These are phyloP conservation scores for Zele albiditarsus DNA, from an alignment of 2,888 invertebrate genomes.

Conservation along the genomic window DNA sequence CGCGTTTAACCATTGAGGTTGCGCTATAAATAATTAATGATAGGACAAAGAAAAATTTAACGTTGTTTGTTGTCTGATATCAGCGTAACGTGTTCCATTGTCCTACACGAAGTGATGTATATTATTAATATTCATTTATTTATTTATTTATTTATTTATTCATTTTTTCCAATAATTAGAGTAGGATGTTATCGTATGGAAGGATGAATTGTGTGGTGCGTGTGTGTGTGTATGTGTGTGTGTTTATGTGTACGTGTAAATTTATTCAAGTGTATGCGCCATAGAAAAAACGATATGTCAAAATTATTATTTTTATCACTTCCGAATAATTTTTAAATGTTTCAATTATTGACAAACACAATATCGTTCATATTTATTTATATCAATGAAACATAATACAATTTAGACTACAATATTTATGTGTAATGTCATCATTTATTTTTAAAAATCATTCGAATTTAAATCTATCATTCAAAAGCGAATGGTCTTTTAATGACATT, in stretches of 20 bases:
- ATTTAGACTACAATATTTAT: no score
- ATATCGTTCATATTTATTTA: no score
- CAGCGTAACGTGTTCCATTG: constrained; percentile 30
- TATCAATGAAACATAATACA: no score
- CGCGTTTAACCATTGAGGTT: background rate
- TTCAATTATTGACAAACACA: background rate
- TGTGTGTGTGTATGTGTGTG: no score
- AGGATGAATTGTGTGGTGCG: no score
- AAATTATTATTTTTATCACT: constrained; percentile 13
- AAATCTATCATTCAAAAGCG: no score
- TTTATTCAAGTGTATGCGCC: background rate
- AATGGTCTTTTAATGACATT: no score
- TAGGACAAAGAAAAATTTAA: constrained; percentile 33
- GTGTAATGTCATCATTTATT: no score
- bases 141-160: background rate
- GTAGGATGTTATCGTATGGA: background rate
- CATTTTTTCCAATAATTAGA: background rate
- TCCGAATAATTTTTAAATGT: background rate
- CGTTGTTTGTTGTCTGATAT: constrained; percentile 41
- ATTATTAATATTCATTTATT: background rate
- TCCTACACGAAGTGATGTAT: constrained; percentile 31
- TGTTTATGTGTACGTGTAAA: background rate
- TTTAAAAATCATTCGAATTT: no score
- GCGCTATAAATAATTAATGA: constrained; percentile 36
- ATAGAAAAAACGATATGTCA: background rate